Evolutionary conservation across 2,888 invertebrate species (phyloP).

Genomic region (Thelaira solivaga): DNA sequence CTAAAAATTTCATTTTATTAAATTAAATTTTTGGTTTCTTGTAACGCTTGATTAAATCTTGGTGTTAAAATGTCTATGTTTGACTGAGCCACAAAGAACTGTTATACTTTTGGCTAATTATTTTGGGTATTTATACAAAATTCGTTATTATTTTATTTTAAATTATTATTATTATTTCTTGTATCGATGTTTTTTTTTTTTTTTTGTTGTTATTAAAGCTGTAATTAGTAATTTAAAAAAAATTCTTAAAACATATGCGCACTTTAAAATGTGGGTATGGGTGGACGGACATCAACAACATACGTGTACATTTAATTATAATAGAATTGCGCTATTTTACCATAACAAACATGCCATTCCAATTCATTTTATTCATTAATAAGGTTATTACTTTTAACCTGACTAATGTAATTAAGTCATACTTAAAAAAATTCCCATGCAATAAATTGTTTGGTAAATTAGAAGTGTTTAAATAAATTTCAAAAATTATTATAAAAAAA

Average conservation of each 20-base stretch:
- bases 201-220: too few relatives aligned
- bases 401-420: constrained; percentile 6
- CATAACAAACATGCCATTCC: constrained; percentile 65
- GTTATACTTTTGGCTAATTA: constrained; percentile 42
- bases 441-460: not conserved
- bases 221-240: too few relatives aligned
- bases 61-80: constrained; percentile 10
- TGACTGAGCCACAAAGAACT: constrained; percentile 34
- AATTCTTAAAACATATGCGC: too few relatives aligned
- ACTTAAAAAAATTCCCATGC: constrained; percentile 27
- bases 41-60: constrained; percentile 7
- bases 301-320: not conserved
- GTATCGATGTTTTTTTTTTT: too few relatives aligned
- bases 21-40: not conserved
- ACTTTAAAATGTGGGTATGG: too few relatives aligned
- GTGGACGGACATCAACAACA: too few relatives aligned
- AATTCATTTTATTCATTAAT: constrained; percentile 30
- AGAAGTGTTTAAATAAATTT: constrained; percentile 7
- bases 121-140: constrained; percentile 46
- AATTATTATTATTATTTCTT: too few relatives aligned
- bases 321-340: constrained; percentile 62
- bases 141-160: constrained; percentile 25
- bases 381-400: constrained; percentile 60
- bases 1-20: constrained; percentile 48
- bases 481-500: too few relatives aligned